Evolutionary conservation across 2,113 vertebrate genomes (phyloP), one percentile per base, ranked within the genome.

Genomic region (Xiphophorus couchianus): DNA sequence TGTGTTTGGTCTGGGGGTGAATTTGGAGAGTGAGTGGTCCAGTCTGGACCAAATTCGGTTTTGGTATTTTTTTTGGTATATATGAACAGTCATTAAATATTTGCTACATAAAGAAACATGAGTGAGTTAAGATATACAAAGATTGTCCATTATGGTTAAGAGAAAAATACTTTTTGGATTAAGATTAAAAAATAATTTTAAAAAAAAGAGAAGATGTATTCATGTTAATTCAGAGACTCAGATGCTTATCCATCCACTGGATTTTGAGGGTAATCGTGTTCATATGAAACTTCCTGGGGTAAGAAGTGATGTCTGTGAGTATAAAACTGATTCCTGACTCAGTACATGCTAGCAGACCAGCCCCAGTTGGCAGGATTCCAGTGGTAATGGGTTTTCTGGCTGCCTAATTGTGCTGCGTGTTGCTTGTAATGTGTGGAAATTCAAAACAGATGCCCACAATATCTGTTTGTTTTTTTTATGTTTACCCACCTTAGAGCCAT

Each of bases 401-500:
- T 37, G 44, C 86, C 81, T 92, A 89, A 91, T 91, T 88, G 75
- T 91, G 91, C 83, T 82, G 86, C 68, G 67, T 72, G 61, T 76
- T 73, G 54, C 82, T 74, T 1, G 33, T 89, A 90, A 88, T 74
- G 81, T 90, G 90, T 89, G 82, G 77, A 88, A 88, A 93, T 85
- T 88, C 71, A 87, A 92, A 94, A 74, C 92, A 92, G 90, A 93
- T 92, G 92, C 86, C 79, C 76, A 64, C 62, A 72, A 82, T 74
- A 66, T 74, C 66, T 42, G 37, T 74, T 70, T 44, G 69, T 48
- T 31, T 33, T 74, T 70, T 54, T 69, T 48, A 51, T 48, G 17
- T 76, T 80, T 77, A 4, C 78, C 78, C 84, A 83, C 62, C 67
- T 76, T 66, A 62, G 74, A 25, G 8, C 9, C 39, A 4, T 15